These are phyloP conservation scores for Sclerodermus sp. DNA, from an alignment of 2,888 invertebrate genomes.

Conservation along the genomic window DNA sequence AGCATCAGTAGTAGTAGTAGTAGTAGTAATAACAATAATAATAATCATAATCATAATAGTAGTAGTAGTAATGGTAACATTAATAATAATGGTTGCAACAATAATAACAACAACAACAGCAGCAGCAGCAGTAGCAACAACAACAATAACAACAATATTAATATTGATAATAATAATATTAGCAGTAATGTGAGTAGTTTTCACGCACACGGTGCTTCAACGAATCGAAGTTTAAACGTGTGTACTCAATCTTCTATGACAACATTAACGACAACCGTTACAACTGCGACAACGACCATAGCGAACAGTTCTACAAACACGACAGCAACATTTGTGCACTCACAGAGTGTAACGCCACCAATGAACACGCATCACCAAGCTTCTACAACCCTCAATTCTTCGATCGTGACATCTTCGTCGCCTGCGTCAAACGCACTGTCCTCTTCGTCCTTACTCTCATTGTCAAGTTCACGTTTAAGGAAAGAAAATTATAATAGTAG, in stretches of 20 bases:
- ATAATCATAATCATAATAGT: slow-evolving; percentile 21
- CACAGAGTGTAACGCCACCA: no score
- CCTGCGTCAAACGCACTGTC: slow-evolving; percentile 21
- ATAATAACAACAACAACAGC: slow-evolving; percentile 27
- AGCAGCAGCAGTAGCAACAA: slow-evolving; percentile 11
- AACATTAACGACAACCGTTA: slow-evolving; percentile 29
- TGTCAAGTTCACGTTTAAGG: slow-evolving; percentile 32
- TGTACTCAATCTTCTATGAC: no score
- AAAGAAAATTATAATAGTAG: slow-evolving; percentile 33
- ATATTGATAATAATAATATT: no score
- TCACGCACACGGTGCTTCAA: slow-evolving; percentile 35
- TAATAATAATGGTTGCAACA: slow-evolving; percentile 7
- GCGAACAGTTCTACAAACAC: no score
- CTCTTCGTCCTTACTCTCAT: slow-evolving; percentile 27
- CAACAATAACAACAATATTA: slow-evolving; percentile 6
- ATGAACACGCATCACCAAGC: slow-evolving; percentile 22
- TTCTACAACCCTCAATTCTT: slow-evolving; percentile 23
- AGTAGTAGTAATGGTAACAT: slow-evolving; percentile 19
- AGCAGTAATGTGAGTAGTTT: slow-evolving; percentile 30
- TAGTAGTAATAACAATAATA: not conserved
- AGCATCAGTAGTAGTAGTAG: slow-evolving; percentile 23
- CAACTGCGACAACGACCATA: slow-evolving; percentile 35
- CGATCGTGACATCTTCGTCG: slow-evolving; percentile 25
- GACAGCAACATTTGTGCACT: no score
- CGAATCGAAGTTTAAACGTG: slow-evolving; percentile 27